Conservation (phyloP, 2,113 vertebrate species). For the Ciconia maguari region DNA sequence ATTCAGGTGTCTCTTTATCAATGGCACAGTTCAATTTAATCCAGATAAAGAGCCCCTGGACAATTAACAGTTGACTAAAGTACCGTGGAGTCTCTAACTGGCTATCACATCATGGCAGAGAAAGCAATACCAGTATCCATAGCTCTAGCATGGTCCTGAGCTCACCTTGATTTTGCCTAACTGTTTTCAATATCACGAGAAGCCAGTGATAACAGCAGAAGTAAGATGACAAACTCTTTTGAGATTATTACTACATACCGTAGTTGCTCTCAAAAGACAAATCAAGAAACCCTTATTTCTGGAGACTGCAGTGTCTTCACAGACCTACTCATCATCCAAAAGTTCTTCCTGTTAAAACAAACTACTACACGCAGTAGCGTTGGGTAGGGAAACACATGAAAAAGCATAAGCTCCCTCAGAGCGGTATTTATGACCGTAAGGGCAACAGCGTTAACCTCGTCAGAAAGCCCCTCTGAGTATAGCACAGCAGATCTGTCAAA, state of each 20-base stretch:
- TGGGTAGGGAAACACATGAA: background rate
- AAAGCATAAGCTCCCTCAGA: background rate
- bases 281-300: background rate
- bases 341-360: background rate
- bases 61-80: conserved; percentile 19
- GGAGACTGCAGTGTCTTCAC: background rate
- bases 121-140: background rate
- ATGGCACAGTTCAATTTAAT: conserved; percentile 38
- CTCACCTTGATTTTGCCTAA: background rate
- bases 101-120: background rate
- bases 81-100: background rate
- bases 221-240: background rate
- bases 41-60: conserved; percentile 23
- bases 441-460: background rate
- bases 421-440: background rate
- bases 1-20: conserved; percentile 51
- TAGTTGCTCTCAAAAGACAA: background rate
- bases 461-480: background rate
- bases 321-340: background rate
- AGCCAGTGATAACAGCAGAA: background rate
- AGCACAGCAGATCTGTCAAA: background rate
- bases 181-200: background rate
- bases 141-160: background rate
- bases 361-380: rapidly evolving
- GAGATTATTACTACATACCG: background rate